Evolutionary conservation across 30 jellyfish, hydroid and myxozoan genomes (phyloP).

Genomic region (Mastigias papua): DNA sequence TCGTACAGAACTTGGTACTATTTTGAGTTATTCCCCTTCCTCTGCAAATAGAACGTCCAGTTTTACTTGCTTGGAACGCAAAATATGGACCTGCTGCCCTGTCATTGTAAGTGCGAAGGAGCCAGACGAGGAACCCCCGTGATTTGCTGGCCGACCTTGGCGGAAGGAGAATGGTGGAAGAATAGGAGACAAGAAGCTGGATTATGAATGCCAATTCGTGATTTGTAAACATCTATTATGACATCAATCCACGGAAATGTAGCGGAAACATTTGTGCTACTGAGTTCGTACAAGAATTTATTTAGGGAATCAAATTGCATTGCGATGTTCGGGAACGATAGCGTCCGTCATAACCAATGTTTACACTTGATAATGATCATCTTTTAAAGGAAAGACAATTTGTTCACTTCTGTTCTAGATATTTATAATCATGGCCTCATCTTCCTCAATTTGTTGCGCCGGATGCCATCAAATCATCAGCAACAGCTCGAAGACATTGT

Average conservation of each 20-base stretch:
- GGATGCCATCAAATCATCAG: constrained; percentile 48
- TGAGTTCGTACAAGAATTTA: neutral
- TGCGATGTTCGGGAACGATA: neutral
- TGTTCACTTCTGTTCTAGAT: neutral
- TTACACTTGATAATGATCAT: neutral
- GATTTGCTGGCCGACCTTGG: neutral
- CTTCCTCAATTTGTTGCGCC: constrained; percentile 28
- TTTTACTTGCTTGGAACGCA: too few species aligned
- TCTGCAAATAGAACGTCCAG: too few species aligned
- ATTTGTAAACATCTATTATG: neutral
- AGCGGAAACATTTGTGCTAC: neutral
- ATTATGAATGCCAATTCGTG: neutral
- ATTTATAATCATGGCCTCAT: neutral
- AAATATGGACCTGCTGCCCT: too few species aligned
- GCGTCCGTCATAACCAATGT: neutral
- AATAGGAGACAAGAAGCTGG: neutral
- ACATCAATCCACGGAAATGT: neutral
- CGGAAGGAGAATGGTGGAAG: too few species aligned
- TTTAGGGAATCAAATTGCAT: neutral
- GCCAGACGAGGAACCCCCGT: neutral
- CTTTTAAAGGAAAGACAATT: neutral
- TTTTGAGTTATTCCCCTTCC: too few species aligned
- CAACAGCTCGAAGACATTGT: constrained; percentile 34
- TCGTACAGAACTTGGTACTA: too few species aligned
- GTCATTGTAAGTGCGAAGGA: too few species aligned